phyloP scores from a whole-genome alignment of 2,888 invertebrate species.

The Pemphredon lugubris region DNA sequence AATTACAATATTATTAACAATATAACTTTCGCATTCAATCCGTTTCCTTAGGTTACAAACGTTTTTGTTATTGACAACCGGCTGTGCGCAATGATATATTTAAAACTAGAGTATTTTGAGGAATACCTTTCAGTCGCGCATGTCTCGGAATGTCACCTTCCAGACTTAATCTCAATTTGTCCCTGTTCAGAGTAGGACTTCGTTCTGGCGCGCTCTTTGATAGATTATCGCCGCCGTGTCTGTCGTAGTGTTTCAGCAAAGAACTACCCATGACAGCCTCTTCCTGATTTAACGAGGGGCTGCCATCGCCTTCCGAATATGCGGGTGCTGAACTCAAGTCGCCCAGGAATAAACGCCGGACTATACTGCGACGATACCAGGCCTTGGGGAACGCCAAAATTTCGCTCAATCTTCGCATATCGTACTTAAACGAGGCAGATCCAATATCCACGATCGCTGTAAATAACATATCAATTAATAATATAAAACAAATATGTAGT shows the following conservation, averaged over 20 bases:
- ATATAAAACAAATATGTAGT: constrained; percentile 2
- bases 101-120: too few species aligned
- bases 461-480: constrained; percentile 20
- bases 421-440: constrained; percentile 98
- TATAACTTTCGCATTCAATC: too few species aligned
- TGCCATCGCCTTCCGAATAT: constrained; percentile 80
- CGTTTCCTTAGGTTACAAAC: too few species aligned
- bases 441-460: constrained; percentile 97
- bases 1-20: constrained; percentile 2
- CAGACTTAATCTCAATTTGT: constrained; percentile 83
- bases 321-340: constrained; percentile 88
- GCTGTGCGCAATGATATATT: too few species aligned
- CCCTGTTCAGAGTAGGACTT: constrained; percentile 81
- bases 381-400: constrained; percentile 99
- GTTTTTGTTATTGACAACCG: too few species aligned
- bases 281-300: constrained; percentile 74
- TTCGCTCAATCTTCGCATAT: constrained; percentile 98
- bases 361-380: constrained; percentile 98
- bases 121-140: constrained; percentile 80
- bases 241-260: constrained; percentile 74
- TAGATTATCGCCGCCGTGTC: constrained; percentile 69
- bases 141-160: constrained; percentile 82
- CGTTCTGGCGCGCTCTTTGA: constrained; percentile 77
- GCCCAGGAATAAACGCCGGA: constrained; percentile 94
- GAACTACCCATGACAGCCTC: constrained; percentile 78